These are phyloP conservation scores for Onychostoma macrolepis DNA, from an alignment of 2,113 vertebrate genomes.

Conservation along the genomic window DNA sequence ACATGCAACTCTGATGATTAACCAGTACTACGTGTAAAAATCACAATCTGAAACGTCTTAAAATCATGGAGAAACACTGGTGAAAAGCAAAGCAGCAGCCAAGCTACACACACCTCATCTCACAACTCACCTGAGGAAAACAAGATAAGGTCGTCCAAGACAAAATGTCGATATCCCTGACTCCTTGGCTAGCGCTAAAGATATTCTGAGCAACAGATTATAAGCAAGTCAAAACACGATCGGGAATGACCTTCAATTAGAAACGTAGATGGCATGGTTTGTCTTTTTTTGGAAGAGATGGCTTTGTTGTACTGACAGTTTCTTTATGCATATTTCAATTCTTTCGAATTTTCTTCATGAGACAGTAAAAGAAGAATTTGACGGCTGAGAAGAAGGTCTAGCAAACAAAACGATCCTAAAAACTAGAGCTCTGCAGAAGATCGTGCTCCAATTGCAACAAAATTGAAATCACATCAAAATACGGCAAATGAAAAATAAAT, in stretches of 20 bases:
- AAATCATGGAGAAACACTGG: constrained; percentile 59
- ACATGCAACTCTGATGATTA: constrained; percentile 47
- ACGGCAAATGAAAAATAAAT: constrained; percentile 36
- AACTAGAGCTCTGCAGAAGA: not conserved
- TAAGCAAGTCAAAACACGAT: constrained; percentile 89
- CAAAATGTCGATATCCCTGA: constrained; percentile 96
- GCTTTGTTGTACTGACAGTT: not conserved
- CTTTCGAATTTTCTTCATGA: constrained; percentile 23
- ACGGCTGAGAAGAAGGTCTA: constrained; percentile 33
- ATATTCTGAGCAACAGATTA: constrained; percentile 95
- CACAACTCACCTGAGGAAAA: constrained; percentile 91
- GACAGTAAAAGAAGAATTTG: constrained; percentile 35
- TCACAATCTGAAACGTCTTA: constrained; percentile 33
- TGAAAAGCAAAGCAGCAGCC: constrained; percentile 63
- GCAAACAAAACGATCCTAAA: constrained; percentile 9
- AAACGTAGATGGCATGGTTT: constrained; percentile 52
- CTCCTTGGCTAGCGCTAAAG: constrained; percentile 98
- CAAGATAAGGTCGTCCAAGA: constrained; percentile 95
- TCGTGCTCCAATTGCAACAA: not conserved
- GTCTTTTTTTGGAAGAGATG: constrained; percentile 71
- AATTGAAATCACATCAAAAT: constrained; percentile 17
- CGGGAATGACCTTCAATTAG: constrained; percentile 65
- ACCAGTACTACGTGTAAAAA: not conserved
- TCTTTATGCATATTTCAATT: constrained; percentile 22
- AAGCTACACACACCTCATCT: constrained; percentile 71